A percentile compares a stretch with the other conserved stretches of the same genome.
Evolutionary conservation across 2,797 vertebrate genomes (phyloP).

Genomic region (Todus mexicanus): DNA sequence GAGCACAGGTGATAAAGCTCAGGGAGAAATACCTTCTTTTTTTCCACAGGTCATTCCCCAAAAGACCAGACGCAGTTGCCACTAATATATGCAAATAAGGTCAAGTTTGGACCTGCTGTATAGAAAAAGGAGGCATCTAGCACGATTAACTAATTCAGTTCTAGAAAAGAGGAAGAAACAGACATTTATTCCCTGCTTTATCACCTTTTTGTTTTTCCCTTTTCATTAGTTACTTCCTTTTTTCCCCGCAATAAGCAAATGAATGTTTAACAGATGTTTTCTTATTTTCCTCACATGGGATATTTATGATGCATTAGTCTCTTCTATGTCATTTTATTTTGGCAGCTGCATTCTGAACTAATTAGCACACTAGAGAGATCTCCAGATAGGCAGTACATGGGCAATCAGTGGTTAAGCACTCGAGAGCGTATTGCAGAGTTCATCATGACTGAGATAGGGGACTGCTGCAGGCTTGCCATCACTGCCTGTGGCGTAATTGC

Average conservation of each 20-base stretch:
- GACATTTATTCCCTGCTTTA: background rate
- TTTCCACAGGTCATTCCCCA: background rate
- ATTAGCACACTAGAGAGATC: slow-evolving; percentile 36
- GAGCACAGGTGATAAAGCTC: background rate
- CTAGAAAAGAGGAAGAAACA: background rate
- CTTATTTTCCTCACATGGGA: slow-evolving; percentile 21
- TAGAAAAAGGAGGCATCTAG: background rate
- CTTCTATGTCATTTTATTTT: slow-evolving; percentile 4
- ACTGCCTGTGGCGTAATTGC: slow-evolving; percentile 68
- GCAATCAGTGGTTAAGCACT: slow-evolving; percentile 40
- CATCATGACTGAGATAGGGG: background rate
- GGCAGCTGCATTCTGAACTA: slow-evolving; percentile 22
- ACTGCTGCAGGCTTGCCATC: slow-evolving; percentile 26
- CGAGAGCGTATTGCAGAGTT: slow-evolving; percentile 13
- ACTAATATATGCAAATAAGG: background rate
- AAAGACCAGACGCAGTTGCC: background rate
- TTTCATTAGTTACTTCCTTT: background rate
- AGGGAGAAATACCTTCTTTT: background rate
- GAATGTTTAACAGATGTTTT: slow-evolving; percentile 20
- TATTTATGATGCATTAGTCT: slow-evolving; percentile 20
- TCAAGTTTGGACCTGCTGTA: background rate
- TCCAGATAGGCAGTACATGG: background rate
- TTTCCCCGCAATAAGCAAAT: background rate
- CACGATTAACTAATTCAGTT: background rate
- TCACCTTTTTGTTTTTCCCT: background rate